Base-by-base conservation (phyloP, 23 tunicate genomes). In the Clavelina lepadiformis region DNA sequence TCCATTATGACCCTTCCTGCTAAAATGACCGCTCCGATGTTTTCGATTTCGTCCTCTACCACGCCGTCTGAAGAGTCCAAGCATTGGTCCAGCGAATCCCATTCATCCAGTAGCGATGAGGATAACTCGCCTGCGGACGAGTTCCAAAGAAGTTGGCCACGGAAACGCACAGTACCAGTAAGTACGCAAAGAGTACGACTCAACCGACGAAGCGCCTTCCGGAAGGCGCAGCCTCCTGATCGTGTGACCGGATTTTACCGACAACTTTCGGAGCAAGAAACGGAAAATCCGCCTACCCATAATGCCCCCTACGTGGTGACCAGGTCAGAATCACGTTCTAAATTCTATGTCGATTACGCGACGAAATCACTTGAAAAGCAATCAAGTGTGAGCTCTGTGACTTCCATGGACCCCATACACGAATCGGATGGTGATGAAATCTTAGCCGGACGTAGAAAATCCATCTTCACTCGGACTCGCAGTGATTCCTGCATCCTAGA, bases 401-500 rank as follows among this genome's bases (percentile, higher is more conserved):
- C n/a, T n/a, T n/a, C n/a, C n/a, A 65, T 65, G 71, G 71, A 65
- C 27, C 71, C 71, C 6, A 65, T 65, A 32, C 44, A 37, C 3
- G 71, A 65, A 19, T 24, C 21, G 1, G 46, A 29, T 3, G 35
- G 44, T 5, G 46, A 45, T 3, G 34, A 31, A 19, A 19, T 33
- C 5, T 61, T 46, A 5, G n/a, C n/a, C n/a, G n/a, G n/a, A n/a
- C 71, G 46, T 22, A n/a, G 5, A 7, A 65, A 65, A 24, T 27
- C 18, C 15, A 32, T 34, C 2, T 65, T 41, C 31, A 36, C 37
- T 11, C 56, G 84, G 45, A 58, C 75, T n/a, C 49, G 62, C 3
- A 78, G 84, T 33, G 84, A 78, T 47, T 75, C 84, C 30, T 58
- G 76, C 66, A 44, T 76, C 34, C 56, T 76, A 2, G 82, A 76